These are phyloP conservation scores for Anagyrus pseudococci DNA, from an alignment of 2,888 invertebrate genomes.

Conservation along the genomic window DNA sequence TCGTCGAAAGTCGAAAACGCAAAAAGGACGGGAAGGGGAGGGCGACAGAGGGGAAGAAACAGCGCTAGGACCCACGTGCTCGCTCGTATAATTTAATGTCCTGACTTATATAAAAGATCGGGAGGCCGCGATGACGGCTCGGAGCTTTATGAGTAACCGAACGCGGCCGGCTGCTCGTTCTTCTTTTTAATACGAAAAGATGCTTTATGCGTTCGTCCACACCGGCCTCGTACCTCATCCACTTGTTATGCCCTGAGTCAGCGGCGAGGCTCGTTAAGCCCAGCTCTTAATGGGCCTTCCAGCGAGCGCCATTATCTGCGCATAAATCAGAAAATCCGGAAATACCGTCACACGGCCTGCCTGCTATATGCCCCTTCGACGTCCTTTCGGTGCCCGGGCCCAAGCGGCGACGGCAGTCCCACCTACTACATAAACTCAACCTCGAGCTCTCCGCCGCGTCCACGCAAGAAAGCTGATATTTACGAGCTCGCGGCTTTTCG, in stretches of 20 bases:
- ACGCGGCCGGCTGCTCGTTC: slow-evolving; percentile 14
- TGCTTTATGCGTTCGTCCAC: not conserved
- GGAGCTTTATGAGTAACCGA: slow-evolving; percentile 22
- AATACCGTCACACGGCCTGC: slow-evolving; percentile 35
- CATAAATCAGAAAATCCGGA: slow-evolving; percentile 40
- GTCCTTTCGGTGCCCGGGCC: too few relatives aligned
- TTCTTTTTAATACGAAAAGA: slow-evolving; percentile 14
- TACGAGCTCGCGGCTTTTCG: slow-evolving; percentile 26
- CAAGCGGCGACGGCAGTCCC: too few relatives aligned
- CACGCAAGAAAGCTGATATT: slow-evolving; percentile 9
- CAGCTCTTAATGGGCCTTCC: slow-evolving; percentile 18
- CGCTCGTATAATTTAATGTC: slow-evolving; percentile 13
- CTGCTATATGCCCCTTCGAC: too few relatives aligned
- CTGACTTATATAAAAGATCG: slow-evolving; percentile 18
- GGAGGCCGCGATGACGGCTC: slow-evolving; percentile 25
- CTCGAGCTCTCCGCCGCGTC: too few relatives aligned
- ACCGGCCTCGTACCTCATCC: slow-evolving; percentile 4
- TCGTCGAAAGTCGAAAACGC: not conserved
- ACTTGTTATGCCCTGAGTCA: slow-evolving; percentile 25
- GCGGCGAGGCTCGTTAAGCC: slow-evolving; percentile 14
- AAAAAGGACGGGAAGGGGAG: not conserved
- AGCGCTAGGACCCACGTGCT: not conserved
- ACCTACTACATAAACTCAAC: too few relatives aligned
- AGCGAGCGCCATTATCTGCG: slow-evolving; percentile 24
- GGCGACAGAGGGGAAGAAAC: slow-evolving; percentile 2